Conservation (phyloP, 1,140 invertebrate species). For the Orius insidiosus region DNA sequence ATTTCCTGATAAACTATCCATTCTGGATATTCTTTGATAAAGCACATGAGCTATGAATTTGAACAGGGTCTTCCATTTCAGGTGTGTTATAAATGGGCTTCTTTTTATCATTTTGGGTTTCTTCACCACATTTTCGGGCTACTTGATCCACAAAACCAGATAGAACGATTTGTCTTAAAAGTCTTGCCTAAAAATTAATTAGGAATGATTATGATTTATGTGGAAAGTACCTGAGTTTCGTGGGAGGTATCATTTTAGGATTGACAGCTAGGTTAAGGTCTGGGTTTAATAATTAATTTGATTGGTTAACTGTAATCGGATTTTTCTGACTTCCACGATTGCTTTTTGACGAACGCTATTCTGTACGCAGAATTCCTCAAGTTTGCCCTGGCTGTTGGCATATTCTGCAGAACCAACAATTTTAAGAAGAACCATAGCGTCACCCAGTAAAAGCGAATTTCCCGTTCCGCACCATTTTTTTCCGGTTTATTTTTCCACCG, state of each 20-base stretch:
- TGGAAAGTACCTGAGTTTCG: conserved; percentile 39
- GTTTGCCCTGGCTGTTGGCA: conserved; percentile 39
- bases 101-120: conserved; percentile 51
- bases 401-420: conserved; percentile 76
- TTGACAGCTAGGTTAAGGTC: conserved; percentile 46
- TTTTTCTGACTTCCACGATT: conserved; percentile 76
- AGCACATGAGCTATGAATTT: conserved; percentile 71
- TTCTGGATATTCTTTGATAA: conserved; percentile 55
- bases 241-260: conserved; percentile 58
- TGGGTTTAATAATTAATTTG: conserved; percentile 65
- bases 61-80: conserved; percentile 76
- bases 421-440: conserved; percentile 74
- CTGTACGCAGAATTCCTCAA: conserved; percentile 52
- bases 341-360: conserved; percentile 76
- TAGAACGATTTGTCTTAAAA: conserved; percentile 73
- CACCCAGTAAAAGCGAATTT: conserved; percentile 54
- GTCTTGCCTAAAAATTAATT: conserved; percentile 38
- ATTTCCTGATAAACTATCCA: conserved; percentile 92
- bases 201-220: no score
- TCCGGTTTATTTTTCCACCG: conserved; percentile 26
- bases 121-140: conserved; percentile 49
- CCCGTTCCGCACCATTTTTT: conserved; percentile 59
- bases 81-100: conserved; percentile 64
- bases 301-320: conserved; percentile 75
- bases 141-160: conserved; percentile 80